Percentiles rank a stretch among this genome's conserved stretches.
Conservation (phyloP, 2,797 vertebrate genomes). For the Typhlichthys eigenmanni region DNA sequence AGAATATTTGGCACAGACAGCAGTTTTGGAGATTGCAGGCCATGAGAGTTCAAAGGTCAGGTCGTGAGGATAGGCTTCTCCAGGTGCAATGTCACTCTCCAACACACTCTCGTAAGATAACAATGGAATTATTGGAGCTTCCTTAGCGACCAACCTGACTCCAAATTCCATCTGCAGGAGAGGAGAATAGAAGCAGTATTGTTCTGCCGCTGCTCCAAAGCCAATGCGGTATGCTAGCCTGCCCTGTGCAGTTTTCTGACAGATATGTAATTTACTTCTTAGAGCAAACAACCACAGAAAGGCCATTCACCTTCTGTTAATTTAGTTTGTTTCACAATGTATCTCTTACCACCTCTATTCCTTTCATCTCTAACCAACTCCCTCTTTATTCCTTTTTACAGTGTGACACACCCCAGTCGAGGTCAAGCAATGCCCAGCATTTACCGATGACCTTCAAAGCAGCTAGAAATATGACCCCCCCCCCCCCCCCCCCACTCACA, state of each 20-base stretch:
- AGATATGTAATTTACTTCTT: conserved; percentile 26
- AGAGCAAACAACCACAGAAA: conserved; percentile 27
- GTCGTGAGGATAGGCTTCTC: conserved; percentile 22
- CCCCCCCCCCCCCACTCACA: conserved; percentile 40
- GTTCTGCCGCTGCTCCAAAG: conserved; percentile 54
- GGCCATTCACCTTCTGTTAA: conserved; percentile 26
- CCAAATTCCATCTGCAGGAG: conserved; percentile 57
- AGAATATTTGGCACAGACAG: conserved; percentile 30
- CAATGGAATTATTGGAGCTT: conserved; percentile 68
- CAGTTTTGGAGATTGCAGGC: conserved; percentile 29
- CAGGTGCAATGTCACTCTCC: conserved; percentile 58
- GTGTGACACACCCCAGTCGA: conserved; percentile 56
- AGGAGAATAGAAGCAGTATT: conserved; percentile 55
- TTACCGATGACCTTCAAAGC: conserved; percentile 49
- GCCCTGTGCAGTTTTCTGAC: conserved; percentile 19
- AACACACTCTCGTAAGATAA: conserved; percentile 49
- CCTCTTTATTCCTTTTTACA: conserved; percentile 20
- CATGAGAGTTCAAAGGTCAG: conserved; percentile 11
- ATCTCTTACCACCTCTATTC: neutral
- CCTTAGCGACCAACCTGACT: conserved; percentile 58
- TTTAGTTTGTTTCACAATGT: neutral
- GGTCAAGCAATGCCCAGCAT: conserved; percentile 62
- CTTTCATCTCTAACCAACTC: conserved; percentile 15
- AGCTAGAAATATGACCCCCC: conserved; percentile 48
- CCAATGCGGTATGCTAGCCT: conserved; percentile 41